Conservation (phyloP, 2,888 invertebrate genomes). For the Eupsilia transversa region DNA sequence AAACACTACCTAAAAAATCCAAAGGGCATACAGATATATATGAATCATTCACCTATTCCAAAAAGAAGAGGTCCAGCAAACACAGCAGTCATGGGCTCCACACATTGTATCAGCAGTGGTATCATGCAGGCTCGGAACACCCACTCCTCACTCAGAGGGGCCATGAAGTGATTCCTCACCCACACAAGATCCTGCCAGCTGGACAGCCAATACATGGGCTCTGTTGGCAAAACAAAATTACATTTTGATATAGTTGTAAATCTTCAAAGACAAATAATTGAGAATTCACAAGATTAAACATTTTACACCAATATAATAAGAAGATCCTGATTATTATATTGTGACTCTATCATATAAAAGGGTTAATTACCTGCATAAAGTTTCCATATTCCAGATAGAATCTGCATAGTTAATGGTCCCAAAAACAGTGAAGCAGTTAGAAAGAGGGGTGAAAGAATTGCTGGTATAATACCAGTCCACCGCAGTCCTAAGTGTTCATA, state of each 20-base stretch:
- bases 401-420: conserved; percentile 95
- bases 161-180: conserved; percentile 97
- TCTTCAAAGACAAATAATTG: background rate
- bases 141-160: conserved; percentile 98
- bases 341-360: background rate
- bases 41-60: conserved; percentile 93
- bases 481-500: conserved; percentile 94
- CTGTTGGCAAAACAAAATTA: conserved; percentile 81
- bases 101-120: conserved; percentile 96
- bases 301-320: background rate
- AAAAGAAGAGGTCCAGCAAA: conserved; percentile 97
- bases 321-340: background rate
- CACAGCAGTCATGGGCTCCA: conserved; percentile 93
- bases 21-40: background rate
- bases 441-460: conserved; percentile 93
- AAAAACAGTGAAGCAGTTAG: conserved; percentile 95
- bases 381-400: conserved; percentile 92
- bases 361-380: conserved; percentile 91
- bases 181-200: conserved; percentile 94
- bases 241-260: background rate
- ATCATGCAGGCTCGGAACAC: conserved; percentile 99
- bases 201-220: conserved; percentile 93
- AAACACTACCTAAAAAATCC: background rate
- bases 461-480: conserved; percentile 93
- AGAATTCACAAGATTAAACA: background rate